Evolutionary conservation across 1,140 invertebrate species (phyloP).

Genomic region (Telenomus remus): DNA sequence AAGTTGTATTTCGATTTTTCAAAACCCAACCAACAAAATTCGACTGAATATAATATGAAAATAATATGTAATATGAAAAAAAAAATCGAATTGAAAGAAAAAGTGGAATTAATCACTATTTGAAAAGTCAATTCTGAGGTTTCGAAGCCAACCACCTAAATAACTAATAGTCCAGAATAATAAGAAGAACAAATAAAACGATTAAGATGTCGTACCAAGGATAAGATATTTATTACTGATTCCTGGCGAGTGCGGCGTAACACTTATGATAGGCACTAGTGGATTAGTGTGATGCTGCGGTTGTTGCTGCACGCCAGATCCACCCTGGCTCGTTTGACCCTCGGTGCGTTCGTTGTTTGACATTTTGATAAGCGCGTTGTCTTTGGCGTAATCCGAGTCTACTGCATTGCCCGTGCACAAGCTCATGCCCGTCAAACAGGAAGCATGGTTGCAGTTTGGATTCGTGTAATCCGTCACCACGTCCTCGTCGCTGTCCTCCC

Average conservation of each 20-base stretch:
- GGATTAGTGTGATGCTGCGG: constrained; percentile 69
- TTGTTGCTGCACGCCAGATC: constrained; percentile 57
- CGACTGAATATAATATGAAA: too few species aligned
- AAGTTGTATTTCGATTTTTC: too few species aligned
- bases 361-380: constrained; percentile 66
- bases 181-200: background rate
- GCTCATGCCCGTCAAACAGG: constrained; percentile 64
- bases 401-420: constrained; percentile 62
- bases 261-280: constrained; percentile 87
- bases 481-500: constrained; percentile 81
- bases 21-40: too few species aligned
- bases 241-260: constrained; percentile 88
- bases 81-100: too few species aligned
- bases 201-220: constrained; percentile 75
- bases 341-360: constrained; percentile 61
- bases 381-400: constrained; percentile 71
- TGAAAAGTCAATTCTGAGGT: too few species aligned
- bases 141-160: too few species aligned
- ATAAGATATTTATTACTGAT: constrained; percentile 78
- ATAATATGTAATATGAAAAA: too few species aligned
- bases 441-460: constrained; percentile 64
- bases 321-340: constrained; percentile 57
- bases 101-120: too few species aligned
- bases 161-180: too few species aligned
- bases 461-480: constrained; percentile 80